phyloP scores from a whole-genome alignment of 2,113 vertebrate species.

The human region GRCh38 chr14:38052501-38053000 shows the following conservation, averaged over 20 bases:
- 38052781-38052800: neutral
- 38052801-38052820: neutral
- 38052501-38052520: neutral
- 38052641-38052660: neutral
- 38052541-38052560: neutral
- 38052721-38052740: neutral
- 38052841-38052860: neutral
- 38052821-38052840: neutral
- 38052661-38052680: neutral
- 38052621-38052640: neutral
- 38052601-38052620: neutral
- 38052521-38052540: neutral
- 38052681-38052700: neutral
- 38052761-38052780: neutral
- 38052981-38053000: neutral
- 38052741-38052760: conserved; percentile 24
- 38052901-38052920: neutral
- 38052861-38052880: neutral
- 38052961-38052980: neutral
- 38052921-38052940: neutral
- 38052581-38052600: neutral
- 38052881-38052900: neutral
- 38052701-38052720: neutral
- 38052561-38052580: neutral
- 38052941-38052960: neutral